Evolutionary conservation across 2,888 invertebrate species (phyloP).

Genomic region (Electrophaes corylata): DNA sequence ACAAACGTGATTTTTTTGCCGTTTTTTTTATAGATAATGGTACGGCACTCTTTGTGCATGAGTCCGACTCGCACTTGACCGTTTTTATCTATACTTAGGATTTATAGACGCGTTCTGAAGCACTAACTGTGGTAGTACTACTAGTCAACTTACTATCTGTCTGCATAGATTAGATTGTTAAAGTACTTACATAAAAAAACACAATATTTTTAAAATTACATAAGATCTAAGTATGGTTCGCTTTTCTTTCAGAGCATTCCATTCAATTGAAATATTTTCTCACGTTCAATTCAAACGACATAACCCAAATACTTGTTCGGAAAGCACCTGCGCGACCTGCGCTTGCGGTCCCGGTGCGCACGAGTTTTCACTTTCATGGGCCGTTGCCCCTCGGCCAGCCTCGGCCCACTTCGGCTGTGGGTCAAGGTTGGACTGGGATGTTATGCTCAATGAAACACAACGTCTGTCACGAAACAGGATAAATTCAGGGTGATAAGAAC

Average conservation of each 20-base stretch:
- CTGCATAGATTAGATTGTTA: too few species aligned
- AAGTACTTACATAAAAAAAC: too few species aligned
- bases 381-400: conserved; percentile 62
- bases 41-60: too few species aligned
- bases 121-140: too few species aligned
- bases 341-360: conserved; percentile 50
- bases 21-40: too few species aligned
- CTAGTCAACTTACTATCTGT: too few species aligned
- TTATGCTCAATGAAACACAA: conserved; percentile 29
- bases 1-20: too few species aligned
- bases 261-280: conserved; percentile 3
- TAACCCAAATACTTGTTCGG: conserved; percentile 45
- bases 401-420: conserved; percentile 58
- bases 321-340: conserved; percentile 49
- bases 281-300: conserved; percentile 23
- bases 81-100: too few species aligned
- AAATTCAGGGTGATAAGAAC: conserved; percentile 11
- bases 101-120: too few species aligned
- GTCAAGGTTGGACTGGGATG: conserved; percentile 59
- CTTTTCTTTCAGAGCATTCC: background rate
- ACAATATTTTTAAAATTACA: too few species aligned
- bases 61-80: too few species aligned
- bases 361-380: conserved; percentile 70
- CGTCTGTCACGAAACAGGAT: conserved; percentile 12
- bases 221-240: too few species aligned